Evolutionary conservation across 2,797 vertebrate genomes (phyloP).

Genomic region (Platalea minor): DNA sequence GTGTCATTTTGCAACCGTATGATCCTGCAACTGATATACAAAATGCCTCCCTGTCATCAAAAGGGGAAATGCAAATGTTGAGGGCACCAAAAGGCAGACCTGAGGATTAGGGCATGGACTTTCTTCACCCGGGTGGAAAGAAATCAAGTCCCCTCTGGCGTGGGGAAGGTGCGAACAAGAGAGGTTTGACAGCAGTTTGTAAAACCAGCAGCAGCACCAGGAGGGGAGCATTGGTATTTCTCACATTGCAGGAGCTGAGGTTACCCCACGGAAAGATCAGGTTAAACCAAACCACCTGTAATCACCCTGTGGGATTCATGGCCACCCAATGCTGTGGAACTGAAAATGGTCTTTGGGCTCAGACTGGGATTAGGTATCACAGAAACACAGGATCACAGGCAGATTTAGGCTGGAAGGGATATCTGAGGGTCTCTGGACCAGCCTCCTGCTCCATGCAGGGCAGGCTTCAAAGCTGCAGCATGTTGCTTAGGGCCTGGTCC

Average conservation of each 20-base stretch:
- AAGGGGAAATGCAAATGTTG: neutral
- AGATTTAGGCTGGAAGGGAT: neutral
- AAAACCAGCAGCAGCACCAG: neutral
- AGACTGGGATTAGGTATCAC: neutral
- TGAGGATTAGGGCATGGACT: neutral
- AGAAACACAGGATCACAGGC: neutral
- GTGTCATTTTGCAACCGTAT: neutral
- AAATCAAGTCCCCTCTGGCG: neutral
- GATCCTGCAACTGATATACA: neutral
- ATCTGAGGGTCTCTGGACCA: neutral
- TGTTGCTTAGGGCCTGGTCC: neutral
- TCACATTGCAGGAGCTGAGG: neutral
- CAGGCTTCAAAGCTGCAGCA: neutral
- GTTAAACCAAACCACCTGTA: neutral
- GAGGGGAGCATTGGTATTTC: neutral
- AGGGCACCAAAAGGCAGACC: neutral
- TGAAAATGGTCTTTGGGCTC: neutral
- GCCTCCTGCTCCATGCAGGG: neutral
- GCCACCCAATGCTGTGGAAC: neutral
- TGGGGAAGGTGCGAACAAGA: neutral
- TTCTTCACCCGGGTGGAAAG: neutral
- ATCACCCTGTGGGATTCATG: neutral
- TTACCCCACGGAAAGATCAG: neutral
- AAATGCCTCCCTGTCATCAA: neutral
- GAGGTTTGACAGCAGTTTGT: neutral